Conservation (phyloP, 64 coral and sea anemone genomes). For the Dendronephthya gigantea region DNA sequence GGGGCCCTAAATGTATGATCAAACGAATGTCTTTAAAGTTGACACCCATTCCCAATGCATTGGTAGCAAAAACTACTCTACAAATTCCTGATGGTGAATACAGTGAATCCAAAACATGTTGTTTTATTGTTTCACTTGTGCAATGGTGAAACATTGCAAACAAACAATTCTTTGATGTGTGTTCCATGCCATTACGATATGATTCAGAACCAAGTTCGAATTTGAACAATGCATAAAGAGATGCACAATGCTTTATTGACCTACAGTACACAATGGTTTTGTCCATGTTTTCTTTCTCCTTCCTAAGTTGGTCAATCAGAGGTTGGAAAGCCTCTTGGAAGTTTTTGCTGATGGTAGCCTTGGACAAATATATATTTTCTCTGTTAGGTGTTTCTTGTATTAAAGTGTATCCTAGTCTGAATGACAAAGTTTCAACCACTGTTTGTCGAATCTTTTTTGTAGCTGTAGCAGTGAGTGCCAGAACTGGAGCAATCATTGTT, state of each 20-base stretch:
- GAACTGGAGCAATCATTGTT: background rate
- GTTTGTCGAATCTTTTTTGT: background rate
- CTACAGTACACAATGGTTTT: background rate
- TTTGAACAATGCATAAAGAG: background rate
- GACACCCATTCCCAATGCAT: constrained; percentile 28
- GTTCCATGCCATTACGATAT: background rate
- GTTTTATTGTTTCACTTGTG: constrained; percentile 14
- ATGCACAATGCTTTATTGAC: constrained; percentile 13
- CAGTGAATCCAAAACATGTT: background rate
- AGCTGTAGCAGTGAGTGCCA: background rate
- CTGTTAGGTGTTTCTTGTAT: background rate
- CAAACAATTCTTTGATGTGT: background rate
- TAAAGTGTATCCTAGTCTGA: background rate
- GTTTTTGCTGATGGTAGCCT: background rate
- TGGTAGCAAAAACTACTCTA: constrained; percentile 29
- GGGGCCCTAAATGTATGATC: constrained; percentile 15
- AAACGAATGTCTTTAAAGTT: background rate
- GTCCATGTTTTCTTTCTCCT: background rate
- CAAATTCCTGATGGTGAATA: background rate
- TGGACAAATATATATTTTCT: constrained; percentile 10
- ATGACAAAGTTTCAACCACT: background rate
- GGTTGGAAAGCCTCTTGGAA: background rate
- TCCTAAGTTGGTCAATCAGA: background rate
- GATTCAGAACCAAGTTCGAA: background rate
- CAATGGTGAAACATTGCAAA: background rate